phyloP scores from a whole-genome alignment of 92 coral and sea anemone species.

The Chrysogorgia sp. region DNA sequence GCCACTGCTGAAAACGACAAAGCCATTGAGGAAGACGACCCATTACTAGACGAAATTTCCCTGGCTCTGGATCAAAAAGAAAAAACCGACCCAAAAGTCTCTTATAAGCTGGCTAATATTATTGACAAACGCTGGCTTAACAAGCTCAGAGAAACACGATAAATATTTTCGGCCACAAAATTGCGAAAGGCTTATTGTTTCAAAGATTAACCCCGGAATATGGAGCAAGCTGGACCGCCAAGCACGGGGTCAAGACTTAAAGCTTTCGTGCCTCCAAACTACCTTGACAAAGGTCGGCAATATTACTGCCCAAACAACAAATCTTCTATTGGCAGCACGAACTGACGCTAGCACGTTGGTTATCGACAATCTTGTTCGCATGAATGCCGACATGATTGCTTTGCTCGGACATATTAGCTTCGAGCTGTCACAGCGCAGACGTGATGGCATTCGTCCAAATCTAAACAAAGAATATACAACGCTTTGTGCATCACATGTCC shows the following conservation, averaged over 20 bases:
- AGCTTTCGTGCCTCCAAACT: too few species aligned
- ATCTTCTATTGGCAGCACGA: conserved; percentile 46
- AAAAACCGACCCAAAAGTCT: conserved; percentile 28
- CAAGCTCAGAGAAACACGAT: conserved; percentile 54
- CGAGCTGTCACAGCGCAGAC: conserved; percentile 55
- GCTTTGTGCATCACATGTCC: conserved; percentile 53
- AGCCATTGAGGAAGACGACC: conserved; percentile 17
- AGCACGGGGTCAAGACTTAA: too few species aligned
- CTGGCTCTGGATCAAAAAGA: conserved; percentile 52
- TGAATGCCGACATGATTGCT: conserved; percentile 57
- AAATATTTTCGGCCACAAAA: conserved; percentile 52
- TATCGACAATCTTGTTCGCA: conserved; percentile 33
- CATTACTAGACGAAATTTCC: conserved; percentile 50
- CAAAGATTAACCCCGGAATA: conserved; percentile 60
- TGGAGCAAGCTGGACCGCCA: conserved; percentile 28
- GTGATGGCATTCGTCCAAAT: conserved; percentile 54
- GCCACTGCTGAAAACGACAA: background rate
- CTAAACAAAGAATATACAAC: conserved; percentile 56
- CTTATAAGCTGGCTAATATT: background rate
- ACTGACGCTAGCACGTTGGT: conserved; percentile 12
- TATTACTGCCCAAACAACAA: conserved; percentile 14
- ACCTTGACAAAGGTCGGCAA: conserved; percentile 23
- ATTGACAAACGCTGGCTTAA: conserved; percentile 22
- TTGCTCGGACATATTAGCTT: conserved; percentile 54
- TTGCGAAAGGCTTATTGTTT: conserved; percentile 44